Conservation (phyloP, 2,888 invertebrate genomes). For the Drosophila parthenogenetica region DNA sequence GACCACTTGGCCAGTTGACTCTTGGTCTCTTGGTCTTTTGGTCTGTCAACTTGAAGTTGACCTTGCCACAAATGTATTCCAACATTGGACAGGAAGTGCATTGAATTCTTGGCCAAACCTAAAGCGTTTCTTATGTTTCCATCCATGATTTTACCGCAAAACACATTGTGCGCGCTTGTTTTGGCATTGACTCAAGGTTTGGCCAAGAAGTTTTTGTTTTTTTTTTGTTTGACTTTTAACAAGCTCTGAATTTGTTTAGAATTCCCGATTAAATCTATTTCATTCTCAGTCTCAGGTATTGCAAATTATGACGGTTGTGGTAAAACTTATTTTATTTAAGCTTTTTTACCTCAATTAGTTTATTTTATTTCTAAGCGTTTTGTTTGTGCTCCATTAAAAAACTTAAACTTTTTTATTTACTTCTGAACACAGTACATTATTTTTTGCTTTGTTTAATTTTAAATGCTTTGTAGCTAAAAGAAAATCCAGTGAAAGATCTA, state of each 20-base stretch:
- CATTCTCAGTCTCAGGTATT: no score
- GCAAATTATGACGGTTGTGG: no score
- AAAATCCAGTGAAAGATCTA: no score
- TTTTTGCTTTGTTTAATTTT: no score
- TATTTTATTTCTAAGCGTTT: no score
- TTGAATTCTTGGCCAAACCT: constrained; percentile 10
- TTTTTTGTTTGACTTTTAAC: not conserved
- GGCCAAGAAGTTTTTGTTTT: not conserved
- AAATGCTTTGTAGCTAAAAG: no score
- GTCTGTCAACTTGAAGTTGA: constrained; percentile 45
- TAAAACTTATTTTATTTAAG: no score
- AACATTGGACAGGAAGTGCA: constrained; percentile 46
- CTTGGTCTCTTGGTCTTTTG: constrained; percentile 5
- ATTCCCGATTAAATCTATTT: not conserved
- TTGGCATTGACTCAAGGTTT: constrained; percentile 25
- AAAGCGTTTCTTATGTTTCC: constrained; percentile 4
- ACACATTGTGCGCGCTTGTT: not conserved
- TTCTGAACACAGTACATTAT: no score
- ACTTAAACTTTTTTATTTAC: no score
- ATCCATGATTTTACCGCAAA: constrained; percentile 1
- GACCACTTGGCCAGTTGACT: constrained; percentile 21
- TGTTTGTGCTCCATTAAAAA: no score
- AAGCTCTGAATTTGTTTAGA: not conserved
- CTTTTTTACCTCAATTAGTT: no score
- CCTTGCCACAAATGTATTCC: constrained; percentile 36